Base-by-base conservation (phyloP, 2,888 invertebrate species). In the Ceramica pisi region DNA sequence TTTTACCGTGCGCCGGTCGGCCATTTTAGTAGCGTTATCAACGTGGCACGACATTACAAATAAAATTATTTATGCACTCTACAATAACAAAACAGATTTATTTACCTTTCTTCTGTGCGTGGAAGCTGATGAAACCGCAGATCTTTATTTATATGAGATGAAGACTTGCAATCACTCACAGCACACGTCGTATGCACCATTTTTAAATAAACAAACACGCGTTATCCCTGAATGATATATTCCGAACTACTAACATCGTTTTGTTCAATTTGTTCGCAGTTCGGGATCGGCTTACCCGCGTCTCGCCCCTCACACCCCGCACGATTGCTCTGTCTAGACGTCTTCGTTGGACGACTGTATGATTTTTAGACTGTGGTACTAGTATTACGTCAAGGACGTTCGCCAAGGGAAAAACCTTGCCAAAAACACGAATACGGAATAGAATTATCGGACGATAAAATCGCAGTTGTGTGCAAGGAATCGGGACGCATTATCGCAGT, bases 51-150 rank as follows among this genome's bases (percentile, higher is more conserved):
- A 38, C 38, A 38, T 38, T 38, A 38, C 38, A 38, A 38, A 38
- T 38, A 38, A 38, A 44, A 44, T 44, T 1, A 44, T 44, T n/a
- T 44, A 44, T 44, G 44, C 16, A 44, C 51, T 23, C 21, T 21
- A 51, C 12, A 57, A 57, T 41, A 21, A 38, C 38, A 35, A 57
- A 57, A 57, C n/a, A 57, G n/a, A 59, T 41, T 59, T 3, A 46
- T 60, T 61, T 61, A 61, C 61, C 61, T 48, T 61, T 60, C 60
- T 46, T 60, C 60, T 48, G 60, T 10, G 10, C 60, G 60, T 46
- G 60, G 60, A 69, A 75, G 61, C 44, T 62, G 70, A 66, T 70
- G 74, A 70, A 70, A 70, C 60, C 51, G 66, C 57, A 68, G 35
- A n/a, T 71, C 26, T 46, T 75, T 68, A 61, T 71, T 68, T 56